Evolutionary conservation across 2,797 vertebrate species (phyloP).

Genomic region (Varecia variegata): DNA sequence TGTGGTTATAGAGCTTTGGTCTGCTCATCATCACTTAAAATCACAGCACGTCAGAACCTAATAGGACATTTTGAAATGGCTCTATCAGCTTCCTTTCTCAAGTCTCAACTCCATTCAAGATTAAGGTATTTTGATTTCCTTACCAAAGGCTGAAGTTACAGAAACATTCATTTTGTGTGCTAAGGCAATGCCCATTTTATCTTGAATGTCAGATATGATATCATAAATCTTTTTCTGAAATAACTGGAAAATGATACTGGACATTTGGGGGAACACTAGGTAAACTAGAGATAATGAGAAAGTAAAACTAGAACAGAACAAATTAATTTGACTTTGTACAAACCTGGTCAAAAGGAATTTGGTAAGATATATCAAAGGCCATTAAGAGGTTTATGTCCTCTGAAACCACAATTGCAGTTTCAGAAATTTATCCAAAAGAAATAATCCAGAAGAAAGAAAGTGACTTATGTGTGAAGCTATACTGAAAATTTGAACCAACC

Average conservation of each 20-base stretch:
- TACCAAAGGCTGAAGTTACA: neutral
- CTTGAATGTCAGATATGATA: neutral
- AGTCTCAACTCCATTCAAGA: neutral
- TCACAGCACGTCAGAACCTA: neutral
- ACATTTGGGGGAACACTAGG: neutral
- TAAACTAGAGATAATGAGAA: neutral
- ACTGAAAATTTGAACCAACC: neutral
- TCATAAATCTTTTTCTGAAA: neutral
- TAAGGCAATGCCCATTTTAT: neutral
- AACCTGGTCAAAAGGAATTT: neutral
- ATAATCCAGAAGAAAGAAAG: constrained; percentile 3
- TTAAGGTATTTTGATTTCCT: neutral
- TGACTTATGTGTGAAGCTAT: neutral
- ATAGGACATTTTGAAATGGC: neutral
- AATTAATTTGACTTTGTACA: neutral
- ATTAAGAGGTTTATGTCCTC: neutral
- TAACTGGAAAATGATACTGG: neutral
- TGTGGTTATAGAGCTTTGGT: neutral
- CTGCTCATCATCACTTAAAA: neutral
- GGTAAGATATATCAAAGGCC: neutral
- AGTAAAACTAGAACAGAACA: neutral
- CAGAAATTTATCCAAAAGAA: constrained; percentile 9
- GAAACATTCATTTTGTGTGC: neutral
- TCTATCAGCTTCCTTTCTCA: neutral
- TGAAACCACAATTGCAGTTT: neutral